These are phyloP conservation scores for Crossocerus cetratus DNA, from an alignment of 2,888 invertebrate species.

Conservation along the genomic window DNA sequence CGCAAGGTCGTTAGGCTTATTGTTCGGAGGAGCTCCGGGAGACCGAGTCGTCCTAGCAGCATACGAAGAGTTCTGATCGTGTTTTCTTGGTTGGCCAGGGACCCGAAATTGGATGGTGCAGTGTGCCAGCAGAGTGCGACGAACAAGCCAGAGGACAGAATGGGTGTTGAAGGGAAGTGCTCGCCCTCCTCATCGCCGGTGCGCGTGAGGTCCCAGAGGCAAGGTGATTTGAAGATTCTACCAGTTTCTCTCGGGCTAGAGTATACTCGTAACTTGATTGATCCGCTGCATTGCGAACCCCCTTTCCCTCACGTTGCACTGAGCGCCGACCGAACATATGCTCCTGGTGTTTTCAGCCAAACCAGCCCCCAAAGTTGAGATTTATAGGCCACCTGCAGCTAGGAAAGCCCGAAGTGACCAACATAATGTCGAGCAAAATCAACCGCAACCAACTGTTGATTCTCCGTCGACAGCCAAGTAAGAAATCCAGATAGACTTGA, in stretches of 20 bases:
- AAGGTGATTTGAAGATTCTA: slow-evolving; percentile 56
- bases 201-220: slow-evolving; percentile 63
- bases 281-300: neutral
- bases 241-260: neutral
- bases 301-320: neutral
- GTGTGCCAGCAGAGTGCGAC: slow-evolving; percentile 50
- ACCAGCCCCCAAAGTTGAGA: slow-evolving; percentile 74
- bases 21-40: neutral
- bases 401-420: slow-evolving; percentile 68
- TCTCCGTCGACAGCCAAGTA: slow-evolving; percentile 46
- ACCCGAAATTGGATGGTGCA: slow-evolving; percentile 69
- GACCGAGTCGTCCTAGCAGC: neutral
- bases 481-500: slow-evolving; percentile 8
- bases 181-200: slow-evolving; percentile 68
- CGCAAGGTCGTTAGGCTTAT: slow-evolving; percentile 37
- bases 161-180: slow-evolving; percentile 70
- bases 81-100: slow-evolving; percentile 45
- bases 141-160: slow-evolving; percentile 51
- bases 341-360: slow-evolving; percentile 61
- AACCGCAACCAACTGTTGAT: slow-evolving; percentile 30
- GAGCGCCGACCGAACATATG: neutral
- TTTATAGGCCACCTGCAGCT: slow-evolving; percentile 79
- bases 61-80: neutral
- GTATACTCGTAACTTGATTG: neutral
- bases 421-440: slow-evolving; percentile 37